Conservation (phyloP, 2,113 vertebrate genomes). For the Oncorhynchus masou region DNA sequence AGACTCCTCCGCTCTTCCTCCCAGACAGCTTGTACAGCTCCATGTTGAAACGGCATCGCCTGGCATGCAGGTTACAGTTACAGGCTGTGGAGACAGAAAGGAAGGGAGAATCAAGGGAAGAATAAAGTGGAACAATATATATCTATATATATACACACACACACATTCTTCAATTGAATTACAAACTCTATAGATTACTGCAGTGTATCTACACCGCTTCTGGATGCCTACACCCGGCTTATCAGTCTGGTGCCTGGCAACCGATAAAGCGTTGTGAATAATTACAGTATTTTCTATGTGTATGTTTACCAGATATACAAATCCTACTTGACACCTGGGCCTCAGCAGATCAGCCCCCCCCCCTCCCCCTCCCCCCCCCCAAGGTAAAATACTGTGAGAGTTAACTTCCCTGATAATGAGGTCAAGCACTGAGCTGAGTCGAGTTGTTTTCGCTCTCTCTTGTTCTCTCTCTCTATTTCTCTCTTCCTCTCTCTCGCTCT, state of each 20-base stretch:
- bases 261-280: neutral
- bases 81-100: slow-evolving; percentile 75
- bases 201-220: neutral
- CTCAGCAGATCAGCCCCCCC: neutral
- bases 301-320: neutral
- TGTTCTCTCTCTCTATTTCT: neutral
- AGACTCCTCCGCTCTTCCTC: slow-evolving; percentile 92
- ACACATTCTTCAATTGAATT: neutral
- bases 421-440: slow-evolving; percentile 14
- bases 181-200: neutral
- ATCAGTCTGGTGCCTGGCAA: neutral
- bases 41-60: slow-evolving; percentile 97
- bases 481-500: slow-evolving; percentile 4
- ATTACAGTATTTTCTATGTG: neutral
- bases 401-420: slow-evolving; percentile 27
- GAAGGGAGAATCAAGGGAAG: neutral
- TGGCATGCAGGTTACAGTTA: slow-evolving; percentile 93
- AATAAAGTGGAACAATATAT: neutral
- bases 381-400: neutral
- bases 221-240: neutral
- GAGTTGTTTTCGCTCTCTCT: neutral
- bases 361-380: too few species aligned
- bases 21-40: slow-evolving; percentile 95
- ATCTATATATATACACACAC: too few species aligned
- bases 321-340: slow-evolving; percentile 1